These are phyloP conservation scores for Saccostrea glomerata DNA, from an alignment of 1,140 invertebrate genomes.

Conservation along the genomic window DNA sequence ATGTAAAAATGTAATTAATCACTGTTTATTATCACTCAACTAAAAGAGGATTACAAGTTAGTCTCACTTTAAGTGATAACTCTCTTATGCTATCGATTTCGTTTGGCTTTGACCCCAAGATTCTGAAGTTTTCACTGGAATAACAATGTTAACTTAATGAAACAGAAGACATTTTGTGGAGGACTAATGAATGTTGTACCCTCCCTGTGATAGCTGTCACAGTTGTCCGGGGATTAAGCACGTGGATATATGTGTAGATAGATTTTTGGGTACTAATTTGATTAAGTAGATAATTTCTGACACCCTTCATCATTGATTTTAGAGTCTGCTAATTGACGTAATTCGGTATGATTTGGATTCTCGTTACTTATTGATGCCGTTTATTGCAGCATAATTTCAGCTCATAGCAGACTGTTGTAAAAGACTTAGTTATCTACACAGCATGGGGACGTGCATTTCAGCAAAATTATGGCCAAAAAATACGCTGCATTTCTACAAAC, in stretches of 20 bases:
- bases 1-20: conserved; percentile 32
- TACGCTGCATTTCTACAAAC: not conserved
- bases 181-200: not conserved
- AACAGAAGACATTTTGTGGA: not conserved
- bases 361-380: conserved; percentile 25
- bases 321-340: conserved; percentile 16
- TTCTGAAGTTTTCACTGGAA: not conserved
- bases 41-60: not conserved
- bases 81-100: not conserved
- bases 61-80: not conserved
- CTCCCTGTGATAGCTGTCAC: not conserved
- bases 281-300: not conserved
- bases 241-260: not conserved
- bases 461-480: not conserved
- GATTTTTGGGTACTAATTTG: not conserved
- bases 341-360: conserved; percentile 31
- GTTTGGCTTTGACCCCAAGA: not conserved
- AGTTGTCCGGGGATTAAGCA: not conserved
- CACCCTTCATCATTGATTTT: not conserved
- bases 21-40: not conserved
- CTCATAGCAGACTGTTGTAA: not conserved
- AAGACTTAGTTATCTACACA: not conserved
- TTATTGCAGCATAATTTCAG: not conserved
- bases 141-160: not conserved
- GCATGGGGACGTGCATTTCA: conserved; percentile 11